Evolutionary conservation across 1,140 invertebrate species (phyloP), one percentile per base, ranked within the genome.

Genomic region (Steinernema feltiae): DNA sequence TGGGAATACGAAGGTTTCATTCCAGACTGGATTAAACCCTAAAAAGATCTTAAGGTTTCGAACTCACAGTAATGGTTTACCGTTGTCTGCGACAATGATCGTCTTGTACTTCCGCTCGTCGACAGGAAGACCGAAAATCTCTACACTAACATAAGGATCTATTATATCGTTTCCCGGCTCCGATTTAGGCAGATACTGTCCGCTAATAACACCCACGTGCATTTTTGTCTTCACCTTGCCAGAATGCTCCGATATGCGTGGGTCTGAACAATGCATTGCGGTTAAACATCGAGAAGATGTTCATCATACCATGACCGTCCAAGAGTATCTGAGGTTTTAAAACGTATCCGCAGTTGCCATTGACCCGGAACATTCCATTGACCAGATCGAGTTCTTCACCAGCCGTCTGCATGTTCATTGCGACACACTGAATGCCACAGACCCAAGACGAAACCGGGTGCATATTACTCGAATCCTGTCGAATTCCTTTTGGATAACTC

Each of bases 361-460:
- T 85, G 2, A 83, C 80, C 32, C 76, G 41, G 72, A 85, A 85
- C 17, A 85, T 71, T n/a, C 84, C 84, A 18, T 79, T 83, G 71
- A 71, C 86, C 78, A 80, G 76, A 84, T 77, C 76, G 27, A 78
- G 72, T 79, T 82, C 72, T 73, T 79, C 81, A 32, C 70, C 74
- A n/a, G 78, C 72, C 0, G 82, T 84, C 75, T 99, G 97, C 88
- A 99, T 98, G 89, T 99, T 99, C 21, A 99, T 89, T 0, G 97
- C 97, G 21, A 99, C 96, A 95, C 98, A 98, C 86, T 99, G 97
- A 87, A 97, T 99, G 0, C 97, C 97, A 7, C 95, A 95, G 87
- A 99, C 97, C 97, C 97, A 77, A 24, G 48, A 86, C 53, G 69
- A 76, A 29, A 78, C 82, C 53, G 71, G 84, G 79, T 69, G 74